Conservation (phyloP, 2,888 invertebrate genomes). For the Volucella inanis region DNA sequence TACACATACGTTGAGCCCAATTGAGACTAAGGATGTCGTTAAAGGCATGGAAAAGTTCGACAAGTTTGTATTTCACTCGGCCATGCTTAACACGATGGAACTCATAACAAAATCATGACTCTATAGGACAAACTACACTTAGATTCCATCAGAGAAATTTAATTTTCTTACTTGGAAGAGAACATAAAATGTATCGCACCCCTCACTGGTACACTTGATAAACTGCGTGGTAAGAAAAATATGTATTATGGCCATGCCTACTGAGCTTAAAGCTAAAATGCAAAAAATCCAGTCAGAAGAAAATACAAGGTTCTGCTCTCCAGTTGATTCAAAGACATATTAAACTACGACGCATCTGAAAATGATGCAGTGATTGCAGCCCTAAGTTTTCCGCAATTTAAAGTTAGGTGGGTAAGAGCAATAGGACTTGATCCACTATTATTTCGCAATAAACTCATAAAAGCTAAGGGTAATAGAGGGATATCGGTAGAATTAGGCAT, state of each 20-base stretch:
- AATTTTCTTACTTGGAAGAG: neutral
- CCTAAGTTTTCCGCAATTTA: neutral
- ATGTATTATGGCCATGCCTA: neutral
- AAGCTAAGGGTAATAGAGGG: too few species aligned
- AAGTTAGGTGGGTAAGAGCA: neutral
- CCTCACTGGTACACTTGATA: neutral
- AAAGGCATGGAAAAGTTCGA: too few species aligned
- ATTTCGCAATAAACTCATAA: too few species aligned
- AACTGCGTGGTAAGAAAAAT: constrained; percentile 6
- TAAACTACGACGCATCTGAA: neutral
- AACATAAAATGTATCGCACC: constrained; percentile 1
- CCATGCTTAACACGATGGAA: too few species aligned
- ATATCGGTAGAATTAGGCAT: too few species aligned
- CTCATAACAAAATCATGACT: too few species aligned
- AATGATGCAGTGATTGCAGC: neutral
- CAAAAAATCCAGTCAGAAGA: neutral
- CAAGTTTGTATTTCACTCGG: too few species aligned
- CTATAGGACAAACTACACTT: too few species aligned
- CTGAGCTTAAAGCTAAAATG: neutral
- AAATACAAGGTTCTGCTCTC: too few species aligned
- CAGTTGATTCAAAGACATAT: neutral
- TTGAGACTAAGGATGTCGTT: too few species aligned
- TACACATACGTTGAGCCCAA: too few species aligned
- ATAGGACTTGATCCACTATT: too few species aligned
- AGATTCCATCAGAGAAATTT: neutral